phyloP scores from a whole-genome alignment of 2,888 invertebrate species.

The Temnothorax ravouxi region DNA sequence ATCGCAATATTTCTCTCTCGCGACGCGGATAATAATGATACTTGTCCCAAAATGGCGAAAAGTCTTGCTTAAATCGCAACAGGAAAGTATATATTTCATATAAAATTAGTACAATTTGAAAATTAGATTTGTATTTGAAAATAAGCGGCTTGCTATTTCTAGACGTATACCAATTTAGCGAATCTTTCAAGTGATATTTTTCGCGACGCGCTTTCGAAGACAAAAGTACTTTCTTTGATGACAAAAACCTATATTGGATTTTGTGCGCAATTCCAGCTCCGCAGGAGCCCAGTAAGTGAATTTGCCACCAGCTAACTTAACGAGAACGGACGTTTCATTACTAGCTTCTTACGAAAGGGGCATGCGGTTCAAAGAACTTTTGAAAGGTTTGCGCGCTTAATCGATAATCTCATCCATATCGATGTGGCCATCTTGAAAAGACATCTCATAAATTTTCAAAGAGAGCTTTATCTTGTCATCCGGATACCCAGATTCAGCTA shows the following conservation, averaged over 20 bases:
- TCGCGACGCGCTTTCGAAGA: conserved; percentile 34
- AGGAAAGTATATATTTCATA: neutral
- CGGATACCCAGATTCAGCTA: conserved; percentile 21
- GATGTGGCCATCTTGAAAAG: conserved; percentile 31
- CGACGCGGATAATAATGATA: neutral
- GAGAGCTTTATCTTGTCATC: conserved; percentile 36
- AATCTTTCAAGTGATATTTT: conserved; percentile 40
- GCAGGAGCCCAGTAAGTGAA: conserved; percentile 43
- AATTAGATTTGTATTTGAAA: conserved; percentile 11
- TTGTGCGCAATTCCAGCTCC: conserved; percentile 52
- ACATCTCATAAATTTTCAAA: conserved; percentile 43
- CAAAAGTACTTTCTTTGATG: conserved; percentile 48
- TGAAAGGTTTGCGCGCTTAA: conserved; percentile 53
- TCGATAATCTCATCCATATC: conserved; percentile 55
- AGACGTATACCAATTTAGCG: conserved; percentile 25
- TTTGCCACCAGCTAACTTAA: conserved; percentile 55
- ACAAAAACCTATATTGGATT: conserved; percentile 57
- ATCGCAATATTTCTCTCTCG: conserved; percentile 5
- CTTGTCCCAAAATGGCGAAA: conserved; percentile 5
- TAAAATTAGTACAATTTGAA: neutral
- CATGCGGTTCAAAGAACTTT: conserved; percentile 51
- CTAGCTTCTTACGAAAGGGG: conserved; percentile 54
- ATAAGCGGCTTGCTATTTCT: neutral
- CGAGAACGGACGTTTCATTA: conserved; percentile 58
- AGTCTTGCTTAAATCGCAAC: neutral